phyloP scores from a whole-genome alignment of 2,888 invertebrate species.

The Branchinecta sandiegonensis region DNA sequence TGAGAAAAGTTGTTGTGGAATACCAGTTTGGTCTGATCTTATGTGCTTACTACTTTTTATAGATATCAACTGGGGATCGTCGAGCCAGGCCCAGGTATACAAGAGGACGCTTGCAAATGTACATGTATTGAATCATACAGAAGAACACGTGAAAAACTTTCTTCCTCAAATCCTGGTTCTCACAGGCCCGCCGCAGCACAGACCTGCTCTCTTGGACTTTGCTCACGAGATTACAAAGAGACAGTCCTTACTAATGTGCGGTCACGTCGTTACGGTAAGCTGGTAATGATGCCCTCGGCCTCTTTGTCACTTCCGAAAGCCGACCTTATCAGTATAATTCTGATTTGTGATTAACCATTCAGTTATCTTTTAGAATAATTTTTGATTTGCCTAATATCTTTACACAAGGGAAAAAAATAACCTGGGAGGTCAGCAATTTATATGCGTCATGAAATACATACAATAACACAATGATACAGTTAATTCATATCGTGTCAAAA shows the following conservation, averaged over 20 bases:
- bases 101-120: constrained; percentile 76
- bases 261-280: constrained; percentile 54
- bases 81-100: constrained; percentile 92
- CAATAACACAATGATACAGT: no score
- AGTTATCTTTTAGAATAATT: no score
- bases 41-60: constrained; percentile 1
- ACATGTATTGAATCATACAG: constrained; percentile 70
- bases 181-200: constrained; percentile 70
- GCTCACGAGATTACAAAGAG: constrained; percentile 83
- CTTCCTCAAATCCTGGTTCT: constrained; percentile 68
- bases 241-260: constrained; percentile 77
- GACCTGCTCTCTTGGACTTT: constrained; percentile 82
- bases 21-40: no score
- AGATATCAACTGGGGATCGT: constrained; percentile 98
- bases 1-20: no score
- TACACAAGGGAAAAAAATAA: no score
- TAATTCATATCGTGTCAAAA: no score
- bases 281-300: not conserved
- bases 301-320: not conserved
- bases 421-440: no score
- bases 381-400: no score
- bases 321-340: no score
- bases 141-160: constrained; percentile 96
- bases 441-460: no score
- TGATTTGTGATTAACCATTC: no score